phyloP scores from a whole-genome alignment of 2,113 vertebrate species.

The Callipepla squamata region DNA sequence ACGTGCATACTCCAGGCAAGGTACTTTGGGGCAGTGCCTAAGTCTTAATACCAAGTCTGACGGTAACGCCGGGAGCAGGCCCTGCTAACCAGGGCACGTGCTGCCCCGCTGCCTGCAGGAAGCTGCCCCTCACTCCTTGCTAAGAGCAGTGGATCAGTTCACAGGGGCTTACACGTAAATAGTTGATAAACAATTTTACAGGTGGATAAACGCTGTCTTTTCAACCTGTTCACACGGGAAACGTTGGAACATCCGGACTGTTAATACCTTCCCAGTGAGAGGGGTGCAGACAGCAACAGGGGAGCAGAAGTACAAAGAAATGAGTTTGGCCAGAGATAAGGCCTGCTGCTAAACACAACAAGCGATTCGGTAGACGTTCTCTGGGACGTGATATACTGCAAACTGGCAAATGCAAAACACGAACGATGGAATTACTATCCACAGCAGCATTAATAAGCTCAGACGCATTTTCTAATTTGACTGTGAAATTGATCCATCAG shows the following conservation, averaged over 20 bases:
- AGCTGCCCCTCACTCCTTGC: constrained; percentile 36
- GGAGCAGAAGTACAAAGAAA: not conserved
- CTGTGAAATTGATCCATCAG: not conserved
- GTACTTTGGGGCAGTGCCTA: not conserved
- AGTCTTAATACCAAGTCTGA: constrained; percentile 5
- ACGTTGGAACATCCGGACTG: not conserved
- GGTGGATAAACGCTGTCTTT: constrained; percentile 35
- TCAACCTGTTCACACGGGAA: constrained; percentile 6
- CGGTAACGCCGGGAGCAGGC: not conserved
- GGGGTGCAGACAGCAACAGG: not conserved
- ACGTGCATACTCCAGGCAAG: not conserved
- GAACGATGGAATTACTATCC: not conserved
- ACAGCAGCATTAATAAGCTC: not conserved
- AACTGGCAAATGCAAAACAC: constrained; percentile 7
- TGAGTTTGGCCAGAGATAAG: not conserved
- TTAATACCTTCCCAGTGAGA: not conserved
- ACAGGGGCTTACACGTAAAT: not conserved
- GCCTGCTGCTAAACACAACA: not conserved
- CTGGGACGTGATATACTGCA: not conserved
- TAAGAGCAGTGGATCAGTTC: constrained; percentile 1
- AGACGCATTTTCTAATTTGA: constrained; percentile 22
- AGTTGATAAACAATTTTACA: constrained; percentile 45
- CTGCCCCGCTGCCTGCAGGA: constrained; percentile 28
- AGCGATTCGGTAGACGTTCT: not conserved
- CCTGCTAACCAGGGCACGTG: not conserved